Conservation (phyloP, 1,140 invertebrate genomes). For the Cherax quadricarinatus region DNA sequence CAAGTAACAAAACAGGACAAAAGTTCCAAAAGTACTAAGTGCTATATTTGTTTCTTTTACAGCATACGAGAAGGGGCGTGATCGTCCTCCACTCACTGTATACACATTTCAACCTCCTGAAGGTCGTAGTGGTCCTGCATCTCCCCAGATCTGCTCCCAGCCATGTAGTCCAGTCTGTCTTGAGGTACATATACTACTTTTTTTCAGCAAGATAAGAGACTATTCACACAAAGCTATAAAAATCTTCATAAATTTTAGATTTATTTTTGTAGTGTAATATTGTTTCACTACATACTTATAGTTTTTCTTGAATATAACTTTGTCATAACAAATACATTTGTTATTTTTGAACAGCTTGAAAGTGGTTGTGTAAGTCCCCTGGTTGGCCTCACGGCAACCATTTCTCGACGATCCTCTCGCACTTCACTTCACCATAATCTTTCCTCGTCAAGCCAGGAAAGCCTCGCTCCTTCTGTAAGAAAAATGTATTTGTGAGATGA, state of each 20-base stretch:
- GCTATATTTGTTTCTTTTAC: constrained; percentile 63
- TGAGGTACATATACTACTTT: constrained; percentile 70
- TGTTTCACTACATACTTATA: too few species aligned
- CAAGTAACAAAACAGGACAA: too few species aligned
- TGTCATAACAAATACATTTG: neutral
- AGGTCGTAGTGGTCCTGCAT: constrained; percentile 71
- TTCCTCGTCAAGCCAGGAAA: constrained; percentile 72
- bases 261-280: neutral
- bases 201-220: neutral
- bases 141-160: constrained; percentile 68
- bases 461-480: constrained; percentile 64
- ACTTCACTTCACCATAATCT: constrained; percentile 72
- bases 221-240: neutral
- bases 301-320: too few species aligned
- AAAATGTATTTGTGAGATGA: neutral
- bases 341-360: constrained; percentile 37
- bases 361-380: constrained; percentile 59
- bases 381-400: constrained; percentile 70
- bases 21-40: too few species aligned
- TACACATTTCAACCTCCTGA: constrained; percentile 91
- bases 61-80: constrained; percentile 92
- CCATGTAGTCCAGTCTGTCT: constrained; percentile 73
- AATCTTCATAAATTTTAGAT: neutral
- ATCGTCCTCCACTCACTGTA: constrained; percentile 89
- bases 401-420: constrained; percentile 70